Evolutionary conservation across 2,113 vertebrate species (phyloP), one percentile per base, ranked within the genome.

Genomic region (Cryptomyrus ogoouensis): DNA sequence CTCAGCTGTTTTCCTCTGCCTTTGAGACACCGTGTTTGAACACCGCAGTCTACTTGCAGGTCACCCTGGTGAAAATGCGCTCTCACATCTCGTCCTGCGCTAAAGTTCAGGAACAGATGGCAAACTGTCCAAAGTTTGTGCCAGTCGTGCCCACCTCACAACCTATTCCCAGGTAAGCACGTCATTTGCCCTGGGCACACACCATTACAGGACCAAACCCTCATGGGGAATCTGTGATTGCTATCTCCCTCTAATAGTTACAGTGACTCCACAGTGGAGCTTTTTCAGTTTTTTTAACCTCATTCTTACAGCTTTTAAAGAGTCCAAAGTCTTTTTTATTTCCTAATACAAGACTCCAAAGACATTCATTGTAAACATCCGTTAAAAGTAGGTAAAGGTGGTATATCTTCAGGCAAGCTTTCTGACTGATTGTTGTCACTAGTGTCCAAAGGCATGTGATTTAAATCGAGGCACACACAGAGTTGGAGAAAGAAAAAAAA

Each of bases 51-150:
- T 42, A 15, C 89, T 3, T 92, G 17, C 90, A 99, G 98, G 98
- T 99, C 93, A 95, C 97, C n/a, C 94, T 99, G 27, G 95, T 97
- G 0, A 99, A 99, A 92, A 99, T 99, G 98, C 96, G 97, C 89
- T 95, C 96, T 2, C 98, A 99, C 5, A 93, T 97, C 77, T 94
- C 97, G 0, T 97, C 98, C 90, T 99, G 98, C 1, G 89, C 96
- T 5, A 99, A 98, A 95, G 97, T 99, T 91, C 98, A 98, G 93
- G 98, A 99, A 92, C 98, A 98, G 95, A 97, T 98, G 95, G 98
- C 98, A 91, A 98, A 97, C 96, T 99, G 98, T 93, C 98, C 98
- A 52, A 98, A 97, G 94, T 99, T 99, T 9, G 96, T 97, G 90
- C 98, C 98, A 0, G 98, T 99, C 66, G 96, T 99, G 7, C 97